Conservation (phyloP, 1,140 invertebrate genomes). For the Chymomyza costata region DNA sequence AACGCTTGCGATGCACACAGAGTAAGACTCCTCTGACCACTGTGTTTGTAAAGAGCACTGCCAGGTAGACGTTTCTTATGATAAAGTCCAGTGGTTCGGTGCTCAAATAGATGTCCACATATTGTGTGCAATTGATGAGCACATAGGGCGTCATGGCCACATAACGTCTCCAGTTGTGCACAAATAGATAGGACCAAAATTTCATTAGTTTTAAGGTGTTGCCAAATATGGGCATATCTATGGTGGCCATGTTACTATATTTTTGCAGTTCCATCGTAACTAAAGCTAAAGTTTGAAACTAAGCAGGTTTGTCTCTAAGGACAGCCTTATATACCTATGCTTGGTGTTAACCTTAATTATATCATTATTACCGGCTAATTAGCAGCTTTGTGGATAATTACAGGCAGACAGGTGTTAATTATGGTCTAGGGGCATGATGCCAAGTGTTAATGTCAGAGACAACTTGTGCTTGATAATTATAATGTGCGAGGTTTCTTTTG, state of each 20-base stretch:
- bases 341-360: not conserved
- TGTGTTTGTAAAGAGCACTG: constrained; percentile 59
- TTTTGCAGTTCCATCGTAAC: constrained; percentile 23
- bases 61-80: constrained; percentile 56
- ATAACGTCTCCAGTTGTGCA: constrained; percentile 65
- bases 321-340: constrained; percentile 3
- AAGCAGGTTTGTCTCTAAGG: not conserved
- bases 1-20: constrained; percentile 43
- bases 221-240: constrained; percentile 52
- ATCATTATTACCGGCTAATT: constrained; percentile 46
- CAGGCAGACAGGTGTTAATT: constrained; percentile 41
- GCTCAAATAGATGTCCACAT: constrained; percentile 60
- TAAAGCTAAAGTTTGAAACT: not conserved
- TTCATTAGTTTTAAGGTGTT: constrained; percentile 55
- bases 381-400: constrained; percentile 15
- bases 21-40: constrained; percentile 44
- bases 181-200: constrained; percentile 63
- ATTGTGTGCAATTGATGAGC: constrained; percentile 56
- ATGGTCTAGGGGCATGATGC: constrained; percentile 31
- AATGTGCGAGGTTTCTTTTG: too few species aligned
- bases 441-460: too few species aligned
- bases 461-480: too few species aligned
- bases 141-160: constrained; percentile 46
- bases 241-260: constrained; percentile 27
- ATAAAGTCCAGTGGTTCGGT: constrained; percentile 58